phyloP scores from a whole-genome alignment of 2,113 vertebrate genomes.

The Garra rufa region DNA sequence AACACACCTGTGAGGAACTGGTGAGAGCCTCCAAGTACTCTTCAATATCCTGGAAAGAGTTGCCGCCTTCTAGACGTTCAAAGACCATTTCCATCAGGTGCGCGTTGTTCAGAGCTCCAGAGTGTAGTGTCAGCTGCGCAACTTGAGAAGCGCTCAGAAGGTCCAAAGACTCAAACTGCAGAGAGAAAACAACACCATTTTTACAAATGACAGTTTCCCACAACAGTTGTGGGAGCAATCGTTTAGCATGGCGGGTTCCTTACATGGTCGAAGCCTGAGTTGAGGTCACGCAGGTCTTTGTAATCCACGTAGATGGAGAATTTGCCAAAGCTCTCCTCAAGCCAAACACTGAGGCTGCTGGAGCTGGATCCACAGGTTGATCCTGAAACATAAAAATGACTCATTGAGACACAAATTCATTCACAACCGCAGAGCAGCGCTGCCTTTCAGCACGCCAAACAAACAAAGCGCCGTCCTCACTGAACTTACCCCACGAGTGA shows the following conservation, averaged over 20 bases:
- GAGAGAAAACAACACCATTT: background rate
- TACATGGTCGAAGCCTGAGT: background rate
- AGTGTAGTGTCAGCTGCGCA: background rate
- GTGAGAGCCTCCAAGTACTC: background rate
- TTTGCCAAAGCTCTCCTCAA: too few relatives aligned
- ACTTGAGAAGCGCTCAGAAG: background rate
- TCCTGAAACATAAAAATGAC: too few relatives aligned
- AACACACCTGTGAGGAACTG: background rate
- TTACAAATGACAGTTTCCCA: background rate
- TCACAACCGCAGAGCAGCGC: too few relatives aligned
- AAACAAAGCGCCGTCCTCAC: too few relatives aligned
- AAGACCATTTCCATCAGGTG: conserved; percentile 13
- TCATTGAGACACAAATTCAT: too few relatives aligned
- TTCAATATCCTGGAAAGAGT: conserved; percentile 14
- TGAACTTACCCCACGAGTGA: background rate
- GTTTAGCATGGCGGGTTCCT: background rate
- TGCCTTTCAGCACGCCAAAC: too few relatives aligned
- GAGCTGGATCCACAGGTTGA: too few relatives aligned
- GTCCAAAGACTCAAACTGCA: conserved; percentile 1
- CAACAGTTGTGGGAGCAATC: too few relatives aligned
- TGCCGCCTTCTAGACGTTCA: background rate
- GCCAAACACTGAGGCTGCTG: too few relatives aligned
- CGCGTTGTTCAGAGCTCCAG: too few relatives aligned
- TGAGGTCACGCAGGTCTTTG: too few relatives aligned
- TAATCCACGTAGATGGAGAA: too few relatives aligned